Evolutionary conservation across 2,797 vertebrate species (phyloP), one percentile per base, ranked within the genome.

Genomic region (Poecilia picta): DNA sequence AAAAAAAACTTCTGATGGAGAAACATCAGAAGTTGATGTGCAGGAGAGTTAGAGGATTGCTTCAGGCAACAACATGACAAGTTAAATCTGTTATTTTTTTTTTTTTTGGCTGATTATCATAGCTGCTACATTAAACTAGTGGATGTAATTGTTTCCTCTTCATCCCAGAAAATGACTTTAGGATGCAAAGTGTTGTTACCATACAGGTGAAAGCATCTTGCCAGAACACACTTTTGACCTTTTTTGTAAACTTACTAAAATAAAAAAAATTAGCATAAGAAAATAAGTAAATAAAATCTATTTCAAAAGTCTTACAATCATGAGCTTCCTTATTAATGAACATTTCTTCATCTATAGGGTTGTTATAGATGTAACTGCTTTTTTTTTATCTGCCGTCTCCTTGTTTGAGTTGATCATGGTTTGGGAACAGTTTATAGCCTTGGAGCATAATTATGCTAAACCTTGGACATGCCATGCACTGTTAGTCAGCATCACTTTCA

Each of bases 371-470:
- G 74, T 88, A 84, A 88, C 85, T 83, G 51, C 79, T 36, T 77
- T 82, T 81, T 46, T 81, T 81, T 59, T 83, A 33, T 78, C 75
- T 75, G 53, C 66, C 39, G 47, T 88, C 79, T 84, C 72, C 70
- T 18, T 80, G 46, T 90, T 89, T 81, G 71, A 85, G 81, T 71
- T 77, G 89, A 91, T 91, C 85, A 89, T 86, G 74, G 83, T 74
- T 57, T 83, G 79, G 79, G 81, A 89, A 85, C 91, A 90, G 89
- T 92, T 89, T 90, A 90, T 78, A 84, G 90, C 83, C 82, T 80
- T 62, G 81, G 89, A 93, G 92, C 88, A 88, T 92, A 94, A 94
- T 94, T 94, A 93, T 89, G 90, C 92, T 87, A 89, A 88, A 86
- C 91, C 89, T 83, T 92, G 89, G 91, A 94, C 89, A 89, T 82